phyloP scores from a whole-genome alignment of 2,113 vertebrate genomes.

The Vulpes vulpes region DNA sequence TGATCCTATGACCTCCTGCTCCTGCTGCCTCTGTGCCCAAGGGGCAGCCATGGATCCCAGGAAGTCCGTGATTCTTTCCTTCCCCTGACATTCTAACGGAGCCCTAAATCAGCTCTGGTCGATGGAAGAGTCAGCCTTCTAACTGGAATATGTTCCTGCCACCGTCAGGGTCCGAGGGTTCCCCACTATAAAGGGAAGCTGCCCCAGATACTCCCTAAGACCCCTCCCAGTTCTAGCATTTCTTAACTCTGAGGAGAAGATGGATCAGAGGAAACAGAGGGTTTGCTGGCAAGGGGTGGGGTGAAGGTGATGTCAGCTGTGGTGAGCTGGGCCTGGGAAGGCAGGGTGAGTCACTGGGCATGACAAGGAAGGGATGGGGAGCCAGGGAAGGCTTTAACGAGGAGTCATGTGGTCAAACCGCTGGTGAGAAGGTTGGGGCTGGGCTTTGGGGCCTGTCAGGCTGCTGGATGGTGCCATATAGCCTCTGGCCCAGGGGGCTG shows the following conservation, averaged over 20 bases:
- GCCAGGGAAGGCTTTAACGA: not conserved
- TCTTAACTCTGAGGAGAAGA: not conserved
- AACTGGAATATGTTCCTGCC: not conserved
- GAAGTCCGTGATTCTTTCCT: not conserved
- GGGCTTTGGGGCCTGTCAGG: not conserved
- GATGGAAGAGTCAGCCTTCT: not conserved
- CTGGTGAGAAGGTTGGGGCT: not conserved
- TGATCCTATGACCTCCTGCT: not conserved
- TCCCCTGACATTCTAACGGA: not conserved
- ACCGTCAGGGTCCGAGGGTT: not conserved
- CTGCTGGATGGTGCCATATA: not conserved
- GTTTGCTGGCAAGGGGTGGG: not conserved
- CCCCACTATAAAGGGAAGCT: not conserved
- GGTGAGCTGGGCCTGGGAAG: constrained; percentile 24
- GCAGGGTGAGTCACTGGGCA: constrained; percentile 44
- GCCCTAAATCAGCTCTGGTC: not conserved
- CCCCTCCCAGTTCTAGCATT: not conserved
- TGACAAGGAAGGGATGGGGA: not conserved
- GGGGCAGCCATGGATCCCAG: not conserved
- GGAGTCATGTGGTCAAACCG: not conserved
- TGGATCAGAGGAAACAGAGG: not conserved
- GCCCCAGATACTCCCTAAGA: not conserved
- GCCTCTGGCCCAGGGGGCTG: not conserved
- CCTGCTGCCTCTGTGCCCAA: not conserved
- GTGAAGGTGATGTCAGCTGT: constrained; percentile 32